Evolutionary conservation across 1,140 invertebrate species (phyloP).

Genomic region (Sarcophaga bullata): DNA sequence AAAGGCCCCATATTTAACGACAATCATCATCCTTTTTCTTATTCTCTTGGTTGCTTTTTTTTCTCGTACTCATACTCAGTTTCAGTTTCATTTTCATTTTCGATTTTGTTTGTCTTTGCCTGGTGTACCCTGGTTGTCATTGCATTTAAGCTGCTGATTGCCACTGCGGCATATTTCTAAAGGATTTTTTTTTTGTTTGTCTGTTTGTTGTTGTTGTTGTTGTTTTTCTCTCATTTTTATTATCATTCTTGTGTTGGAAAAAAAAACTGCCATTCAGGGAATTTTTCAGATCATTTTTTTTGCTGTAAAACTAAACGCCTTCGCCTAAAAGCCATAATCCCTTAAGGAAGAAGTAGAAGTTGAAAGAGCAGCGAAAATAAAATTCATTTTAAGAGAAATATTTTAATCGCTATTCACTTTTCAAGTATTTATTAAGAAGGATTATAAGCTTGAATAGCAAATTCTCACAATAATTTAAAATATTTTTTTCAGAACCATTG

Average conservation of each 20-base stretch:
- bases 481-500: no score
- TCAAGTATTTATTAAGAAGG: no score
- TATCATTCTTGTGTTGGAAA: not conserved
- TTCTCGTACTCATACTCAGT: not conserved
- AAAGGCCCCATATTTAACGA: not conserved
- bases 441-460: no score
- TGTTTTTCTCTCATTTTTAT: not conserved
- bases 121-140: not conserved
- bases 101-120: slow-evolving; percentile 25
- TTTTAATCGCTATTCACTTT: no score
- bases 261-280: not conserved
- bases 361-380: no score
- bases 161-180: slow-evolving; percentile 33
- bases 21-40: not conserved
- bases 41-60: not conserved
- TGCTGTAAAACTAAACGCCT: slow-evolving; percentile 29
- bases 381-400: no score
- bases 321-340: not conserved
- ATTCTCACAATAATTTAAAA: no score
- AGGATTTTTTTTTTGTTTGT: slow-evolving; percentile 2
- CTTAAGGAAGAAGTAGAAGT: no score
- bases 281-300: slow-evolving; percentile 20
- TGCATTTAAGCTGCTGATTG: slow-evolving; percentile 20
- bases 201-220: not conserved
- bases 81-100: not conserved